A percentile compares a stretch with the other conserved stretches of the same genome.
Conservation (phyloP, 1,140 invertebrate species). For the Bombus confusus region DNA sequence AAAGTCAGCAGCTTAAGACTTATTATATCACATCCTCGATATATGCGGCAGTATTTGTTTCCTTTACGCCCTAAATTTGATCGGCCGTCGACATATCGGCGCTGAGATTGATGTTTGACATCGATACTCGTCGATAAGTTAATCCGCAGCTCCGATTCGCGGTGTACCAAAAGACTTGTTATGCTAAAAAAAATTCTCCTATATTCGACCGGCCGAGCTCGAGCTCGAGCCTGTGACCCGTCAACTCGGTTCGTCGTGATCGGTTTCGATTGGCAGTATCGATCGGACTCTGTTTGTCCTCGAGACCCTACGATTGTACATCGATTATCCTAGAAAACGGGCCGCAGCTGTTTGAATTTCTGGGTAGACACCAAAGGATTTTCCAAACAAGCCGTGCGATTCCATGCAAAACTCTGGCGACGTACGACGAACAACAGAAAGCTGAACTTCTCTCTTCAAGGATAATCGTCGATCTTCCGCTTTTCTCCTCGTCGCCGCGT, state of each 20-base stretch:
- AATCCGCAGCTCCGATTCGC: background rate
- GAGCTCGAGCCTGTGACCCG: background rate
- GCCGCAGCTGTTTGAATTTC: constrained; percentile 1
- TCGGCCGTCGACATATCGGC: background rate
- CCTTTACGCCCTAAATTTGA: constrained; percentile 32
- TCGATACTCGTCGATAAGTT: background rate
- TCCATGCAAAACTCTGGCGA: background rate
- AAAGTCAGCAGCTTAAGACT: constrained; percentile 51
- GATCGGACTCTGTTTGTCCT: constrained; percentile 8
- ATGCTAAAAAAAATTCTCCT: constrained; percentile 38
- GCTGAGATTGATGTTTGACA: constrained; percentile 39
- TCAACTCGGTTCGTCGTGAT: background rate
- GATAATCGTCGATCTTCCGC: background rate
- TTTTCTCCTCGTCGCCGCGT: background rate
- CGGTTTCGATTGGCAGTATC: constrained; percentile 30
- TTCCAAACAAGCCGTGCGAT: background rate
- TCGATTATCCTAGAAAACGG: constrained; percentile 30
- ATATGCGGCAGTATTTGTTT: constrained; percentile 72
- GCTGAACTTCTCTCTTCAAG: background rate
- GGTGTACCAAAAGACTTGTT: background rate
- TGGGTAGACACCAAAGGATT: background rate
- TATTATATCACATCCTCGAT: constrained; percentile 73
- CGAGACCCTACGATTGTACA: constrained; percentile 27
- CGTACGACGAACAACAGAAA: constrained; percentile 4
- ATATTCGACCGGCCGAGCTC: background rate